Percentiles rank a stretch among this genome's conserved stretches.
These are phyloP conservation scores for Buteo buteo DNA, from an alignment of 2,113 vertebrate species.

Conservation along the genomic window DNA sequence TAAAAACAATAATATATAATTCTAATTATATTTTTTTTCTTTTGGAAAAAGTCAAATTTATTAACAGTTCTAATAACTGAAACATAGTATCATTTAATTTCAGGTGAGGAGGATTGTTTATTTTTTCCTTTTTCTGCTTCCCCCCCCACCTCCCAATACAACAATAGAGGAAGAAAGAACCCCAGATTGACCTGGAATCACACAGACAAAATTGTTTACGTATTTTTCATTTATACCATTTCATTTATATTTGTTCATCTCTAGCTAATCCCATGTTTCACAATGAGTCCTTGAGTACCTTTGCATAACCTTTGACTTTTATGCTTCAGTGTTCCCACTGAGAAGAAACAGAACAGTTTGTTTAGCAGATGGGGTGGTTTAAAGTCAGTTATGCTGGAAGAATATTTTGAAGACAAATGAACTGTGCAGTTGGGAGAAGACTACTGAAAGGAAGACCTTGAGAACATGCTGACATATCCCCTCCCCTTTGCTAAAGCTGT, in stretches of 20 bases:
- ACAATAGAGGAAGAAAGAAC: not conserved
- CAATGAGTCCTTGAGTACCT: not conserved
- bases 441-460: not conserved
- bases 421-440: not conserved
- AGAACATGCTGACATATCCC: not conserved
- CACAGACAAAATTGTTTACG: not conserved
- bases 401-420: not conserved
- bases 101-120: not conserved
- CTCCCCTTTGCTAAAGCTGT: not conserved
- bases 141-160: rapidly evolving
- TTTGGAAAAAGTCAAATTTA: not conserved
- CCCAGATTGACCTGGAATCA: not conserved
- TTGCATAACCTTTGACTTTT: not conserved
- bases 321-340: not conserved
- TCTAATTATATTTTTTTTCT: not conserved
- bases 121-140: not conserved
- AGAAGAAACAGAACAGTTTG: not conserved
- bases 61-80: not conserved
- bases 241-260: not conserved
- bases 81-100: not conserved
- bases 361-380: not conserved
- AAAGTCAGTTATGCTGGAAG: not conserved
- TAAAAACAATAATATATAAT: not conserved
- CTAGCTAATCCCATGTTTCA: not conserved
- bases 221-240: not conserved